Percentiles rank a stretch among this genome's conserved stretches.
These are phyloP conservation scores for Melinopterus prodromus DNA, from an alignment of 2,888 invertebrate genomes.

Conservation along the genomic window DNA sequence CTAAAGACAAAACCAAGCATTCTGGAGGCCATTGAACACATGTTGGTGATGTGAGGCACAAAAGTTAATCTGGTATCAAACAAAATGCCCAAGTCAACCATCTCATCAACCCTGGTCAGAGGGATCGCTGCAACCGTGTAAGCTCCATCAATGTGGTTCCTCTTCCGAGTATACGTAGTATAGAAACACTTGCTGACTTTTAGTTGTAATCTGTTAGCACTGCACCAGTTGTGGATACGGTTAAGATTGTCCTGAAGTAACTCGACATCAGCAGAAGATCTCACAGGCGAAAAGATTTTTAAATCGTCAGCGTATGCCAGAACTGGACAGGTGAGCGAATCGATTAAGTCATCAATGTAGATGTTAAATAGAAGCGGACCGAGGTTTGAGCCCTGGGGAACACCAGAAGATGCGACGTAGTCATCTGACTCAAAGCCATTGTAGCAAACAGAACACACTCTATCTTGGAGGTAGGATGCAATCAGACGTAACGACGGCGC, in stretches of 20 bases:
- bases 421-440: neutral
- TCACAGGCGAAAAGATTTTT: neutral
- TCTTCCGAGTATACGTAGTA: neutral
- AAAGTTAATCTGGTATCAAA: neutral
- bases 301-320: neutral
- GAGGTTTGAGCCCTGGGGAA: conserved; percentile 18
- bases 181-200: neutral
- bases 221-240: neutral
- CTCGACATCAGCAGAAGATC: neutral
- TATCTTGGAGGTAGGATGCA: neutral
- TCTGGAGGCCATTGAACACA: neutral
- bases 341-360: neutral
- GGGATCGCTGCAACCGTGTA: neutral
- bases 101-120: neutral
- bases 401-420: neutral
- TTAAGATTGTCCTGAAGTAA: neutral
- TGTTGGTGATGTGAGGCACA: neutral
- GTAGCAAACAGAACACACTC: neutral
- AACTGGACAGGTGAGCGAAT: neutral
- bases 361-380: neutral
- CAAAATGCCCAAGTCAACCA: neutral
- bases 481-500: too few relatives aligned
- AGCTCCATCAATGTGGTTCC: neutral
- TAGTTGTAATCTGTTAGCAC: neutral
- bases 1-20: neutral